Evolutionary conservation across 2,113 vertebrate species (phyloP).

Genomic region (Elephas maximus): DNA sequence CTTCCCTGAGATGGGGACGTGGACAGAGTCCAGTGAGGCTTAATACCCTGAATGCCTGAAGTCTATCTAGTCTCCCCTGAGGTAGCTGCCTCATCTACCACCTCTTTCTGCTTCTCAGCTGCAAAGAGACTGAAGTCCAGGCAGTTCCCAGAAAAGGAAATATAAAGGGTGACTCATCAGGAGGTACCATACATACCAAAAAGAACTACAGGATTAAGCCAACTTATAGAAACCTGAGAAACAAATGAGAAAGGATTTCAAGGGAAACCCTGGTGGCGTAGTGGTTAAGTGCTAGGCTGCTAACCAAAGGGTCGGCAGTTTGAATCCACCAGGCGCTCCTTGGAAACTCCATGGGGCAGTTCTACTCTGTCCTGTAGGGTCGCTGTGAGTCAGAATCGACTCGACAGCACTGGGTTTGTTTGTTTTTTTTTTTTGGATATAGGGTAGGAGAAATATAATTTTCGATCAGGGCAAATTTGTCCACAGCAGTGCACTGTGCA

Average conservation of each 20-base stretch:
- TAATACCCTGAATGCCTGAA: fast-evolving
- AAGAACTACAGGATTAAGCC: background rate
- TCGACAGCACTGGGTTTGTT: too few relatives aligned
- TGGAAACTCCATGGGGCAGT: too few relatives aligned
- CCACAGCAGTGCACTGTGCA: background rate
- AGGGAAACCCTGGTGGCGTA: background rate
- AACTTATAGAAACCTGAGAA: background rate
- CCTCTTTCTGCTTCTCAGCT: background rate
- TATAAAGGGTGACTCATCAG: background rate
- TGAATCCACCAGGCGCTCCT: too few relatives aligned
- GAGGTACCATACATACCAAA: background rate
- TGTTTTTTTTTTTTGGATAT: too few relatives aligned
- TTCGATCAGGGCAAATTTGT: background rate
- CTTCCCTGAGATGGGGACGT: background rate
- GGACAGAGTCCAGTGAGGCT: background rate
- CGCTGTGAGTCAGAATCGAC: too few relatives aligned
- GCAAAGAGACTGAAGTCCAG: background rate
- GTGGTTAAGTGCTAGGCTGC: too few relatives aligned
- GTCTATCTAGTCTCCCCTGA: fast-evolving
- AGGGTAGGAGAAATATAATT: background rate
- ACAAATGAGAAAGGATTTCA: background rate
- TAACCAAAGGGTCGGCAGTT: too few relatives aligned
- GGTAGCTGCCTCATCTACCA: background rate
- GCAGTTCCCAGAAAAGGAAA: background rate
- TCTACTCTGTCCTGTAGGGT: too few relatives aligned